Percentiles rank a stretch among this genome's conserved stretches.
Evolutionary conservation across 2,888 invertebrate genomes (phyloP).

Genomic region (Hyppa rectilinea): DNA sequence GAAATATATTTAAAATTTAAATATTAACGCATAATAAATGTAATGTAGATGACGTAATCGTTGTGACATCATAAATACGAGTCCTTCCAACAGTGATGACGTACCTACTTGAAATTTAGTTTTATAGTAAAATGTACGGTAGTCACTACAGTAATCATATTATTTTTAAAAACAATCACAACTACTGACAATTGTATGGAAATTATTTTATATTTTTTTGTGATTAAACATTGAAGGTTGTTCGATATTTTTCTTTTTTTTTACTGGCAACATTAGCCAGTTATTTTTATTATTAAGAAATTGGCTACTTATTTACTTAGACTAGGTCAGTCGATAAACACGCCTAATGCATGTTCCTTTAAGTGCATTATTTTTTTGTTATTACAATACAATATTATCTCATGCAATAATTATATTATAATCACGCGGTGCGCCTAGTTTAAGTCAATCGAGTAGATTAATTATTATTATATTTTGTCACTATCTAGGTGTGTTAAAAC

Average conservation of each 20-base stretch:
- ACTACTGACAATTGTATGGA: conserved; percentile 57
- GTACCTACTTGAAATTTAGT: conserved; percentile 61
- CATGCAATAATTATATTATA: conserved; percentile 15
- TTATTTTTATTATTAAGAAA: conserved; percentile 26
- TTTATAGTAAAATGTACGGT: conserved; percentile 59
- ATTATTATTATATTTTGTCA: conserved; percentile 31
- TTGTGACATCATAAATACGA: conserved; percentile 56
- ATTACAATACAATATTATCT: conserved; percentile 13
- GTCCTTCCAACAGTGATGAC: conserved; percentile 64
- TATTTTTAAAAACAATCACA: conserved; percentile 48
- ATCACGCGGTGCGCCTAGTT: conserved; percentile 27
- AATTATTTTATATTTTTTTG: conserved; percentile 57
- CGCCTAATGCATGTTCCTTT: conserved; percentile 4
- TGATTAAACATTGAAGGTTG: conserved; percentile 60
- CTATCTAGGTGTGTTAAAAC: conserved; percentile 34
- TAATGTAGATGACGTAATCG: conserved; percentile 61
- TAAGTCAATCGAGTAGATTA: conserved; percentile 37
- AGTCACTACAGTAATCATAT: conserved; percentile 59
- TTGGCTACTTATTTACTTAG: conserved; percentile 39
- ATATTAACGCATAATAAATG: conserved; percentile 46
- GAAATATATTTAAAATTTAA: conserved; percentile 45
- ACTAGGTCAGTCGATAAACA: conserved; percentile 37
- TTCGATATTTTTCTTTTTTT: conserved; percentile 50
- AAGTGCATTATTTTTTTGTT: not conserved
- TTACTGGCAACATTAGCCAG: conserved; percentile 43